Base-by-base conservation (phyloP, 1,140 invertebrate species). In the Portunus trituberculatus region DNA sequence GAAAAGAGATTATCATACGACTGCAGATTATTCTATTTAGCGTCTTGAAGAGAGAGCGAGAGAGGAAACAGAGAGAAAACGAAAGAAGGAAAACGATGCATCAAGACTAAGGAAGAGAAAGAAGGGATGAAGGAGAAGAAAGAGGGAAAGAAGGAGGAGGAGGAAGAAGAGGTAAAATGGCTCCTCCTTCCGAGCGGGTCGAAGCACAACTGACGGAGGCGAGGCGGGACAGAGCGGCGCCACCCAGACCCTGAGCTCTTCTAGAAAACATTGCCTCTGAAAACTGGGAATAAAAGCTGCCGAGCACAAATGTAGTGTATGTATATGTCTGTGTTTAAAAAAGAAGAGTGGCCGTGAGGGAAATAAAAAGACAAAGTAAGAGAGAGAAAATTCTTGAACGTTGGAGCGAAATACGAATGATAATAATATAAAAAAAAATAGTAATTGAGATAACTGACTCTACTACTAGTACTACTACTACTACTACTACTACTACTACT, bases 1-100 rank as follows among this genome's bases (percentile, higher is more conserved):
- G 91, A 92, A 87, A 95, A 95, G 94, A 67, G 67, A 95, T 95
- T 95, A 95, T 92, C 88, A 92, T 86, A 67, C 86, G 94, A 95
- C 91, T 95, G 94, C 94, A 95, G 82, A 86, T 52, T 29, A 76
- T 45, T 46, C 86, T 89, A 91, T 89, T 25, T 28, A 45, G 93
- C 59, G 16, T 46, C 76, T 48, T 20, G 84, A 48, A 92, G 82
- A 87, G 52, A 88, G 28, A 45, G 25, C 3, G 52, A 20, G 52
- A 59, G 52, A 59, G 52, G 52, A 10, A 59, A 20, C 10, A 4
- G 16, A 20, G 52, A 59, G 52, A 28, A 39, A 20, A 90, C 0
- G 86, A 29, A 88, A 31, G 88, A 76, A 67, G 25, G 28, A 76
- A 10, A 14, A 39, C 31, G 67, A 28, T n/a, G 14, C 28, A 67